These are phyloP conservation scores for Tenthredo notha DNA, from an alignment of 2,888 invertebrate genomes.

Conservation along the genomic window DNA sequence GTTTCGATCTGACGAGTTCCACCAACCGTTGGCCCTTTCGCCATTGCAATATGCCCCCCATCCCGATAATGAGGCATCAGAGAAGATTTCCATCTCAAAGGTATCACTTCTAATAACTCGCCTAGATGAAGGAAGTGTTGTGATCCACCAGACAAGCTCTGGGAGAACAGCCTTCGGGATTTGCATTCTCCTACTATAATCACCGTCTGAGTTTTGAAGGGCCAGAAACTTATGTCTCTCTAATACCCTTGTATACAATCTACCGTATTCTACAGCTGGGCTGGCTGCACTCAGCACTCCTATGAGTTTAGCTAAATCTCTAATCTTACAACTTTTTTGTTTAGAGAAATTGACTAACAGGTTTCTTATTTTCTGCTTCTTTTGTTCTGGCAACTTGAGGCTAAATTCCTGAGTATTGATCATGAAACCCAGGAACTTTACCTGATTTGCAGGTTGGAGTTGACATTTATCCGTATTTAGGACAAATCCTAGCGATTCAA, in stretches of 20 bases:
- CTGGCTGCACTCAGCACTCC: background rate
- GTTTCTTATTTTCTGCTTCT: background rate
- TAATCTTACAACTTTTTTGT: background rate
- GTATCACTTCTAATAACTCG: constrained; percentile 39
- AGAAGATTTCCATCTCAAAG: constrained; percentile 57
- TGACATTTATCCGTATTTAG: constrained; percentile 53
- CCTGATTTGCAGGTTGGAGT: constrained; percentile 13
- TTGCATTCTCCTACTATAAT: background rate
- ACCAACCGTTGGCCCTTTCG: constrained; percentile 49
- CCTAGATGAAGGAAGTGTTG: constrained; percentile 36
- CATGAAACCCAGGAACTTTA: constrained; percentile 55
- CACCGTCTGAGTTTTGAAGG: background rate
- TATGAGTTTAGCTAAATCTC: background rate
- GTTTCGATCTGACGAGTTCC: constrained; percentile 48
- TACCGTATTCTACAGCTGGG: constrained; percentile 7
- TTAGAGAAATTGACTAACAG: background rate
- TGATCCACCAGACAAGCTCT: constrained; percentile 54
- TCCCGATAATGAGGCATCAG: constrained; percentile 58
- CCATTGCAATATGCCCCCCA: constrained; percentile 54
- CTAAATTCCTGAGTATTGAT: constrained; percentile 50
- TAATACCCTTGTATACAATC: background rate
- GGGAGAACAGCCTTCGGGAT: background rate
- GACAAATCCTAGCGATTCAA: constrained; percentile 49
- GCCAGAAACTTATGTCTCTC: background rate
- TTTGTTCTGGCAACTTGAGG: background rate